Conservation (phyloP, 2,113 vertebrate species). For the Stigmatopora nigra region DNA sequence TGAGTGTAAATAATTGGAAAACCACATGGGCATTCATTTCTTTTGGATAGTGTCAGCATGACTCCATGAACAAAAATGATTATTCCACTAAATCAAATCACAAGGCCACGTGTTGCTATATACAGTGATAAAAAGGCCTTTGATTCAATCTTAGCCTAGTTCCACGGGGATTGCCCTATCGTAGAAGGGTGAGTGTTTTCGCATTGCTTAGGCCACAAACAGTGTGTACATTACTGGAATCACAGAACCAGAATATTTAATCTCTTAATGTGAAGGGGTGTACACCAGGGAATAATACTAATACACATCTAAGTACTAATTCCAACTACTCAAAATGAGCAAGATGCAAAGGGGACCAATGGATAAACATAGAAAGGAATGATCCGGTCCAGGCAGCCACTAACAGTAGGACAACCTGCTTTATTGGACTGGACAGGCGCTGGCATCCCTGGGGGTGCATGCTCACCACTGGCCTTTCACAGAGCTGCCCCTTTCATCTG, state of each 20-base stretch:
- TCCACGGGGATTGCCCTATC: too few species aligned
- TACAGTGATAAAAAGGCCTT: too few species aligned
- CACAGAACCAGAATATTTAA: not conserved
- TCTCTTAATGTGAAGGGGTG: conserved; percentile 15
- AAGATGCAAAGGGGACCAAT: conserved; percentile 19
- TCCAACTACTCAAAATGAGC: conserved; percentile 17
- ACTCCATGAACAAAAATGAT: too few species aligned
- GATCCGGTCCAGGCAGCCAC: conserved; percentile 44
- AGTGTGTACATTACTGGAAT: not conserved
- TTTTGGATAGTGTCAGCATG: too few species aligned
- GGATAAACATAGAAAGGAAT: conserved; percentile 37
- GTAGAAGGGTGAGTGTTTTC: too few species aligned
- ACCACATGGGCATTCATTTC: too few species aligned
- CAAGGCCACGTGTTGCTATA: too few species aligned
- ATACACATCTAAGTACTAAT: conserved; percentile 15
- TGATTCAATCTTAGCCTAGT: too few species aligned
- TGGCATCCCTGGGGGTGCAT: conserved; percentile 64
- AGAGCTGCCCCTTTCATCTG: conserved; percentile 70
- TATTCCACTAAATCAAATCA: too few species aligned
- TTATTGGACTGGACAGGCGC: conserved; percentile 81
- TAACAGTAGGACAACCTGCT: conserved; percentile 63
- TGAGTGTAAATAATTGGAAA: too few species aligned
- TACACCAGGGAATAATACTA: conserved; percentile 14
- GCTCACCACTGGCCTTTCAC: conserved; percentile 66
- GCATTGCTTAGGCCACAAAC: too few species aligned